Percentiles rank a stretch among this genome's conserved stretches.
These are phyloP conservation scores for Beris morrisii DNA, from an alignment of 2,888 invertebrate genomes.

Conservation along the genomic window DNA sequence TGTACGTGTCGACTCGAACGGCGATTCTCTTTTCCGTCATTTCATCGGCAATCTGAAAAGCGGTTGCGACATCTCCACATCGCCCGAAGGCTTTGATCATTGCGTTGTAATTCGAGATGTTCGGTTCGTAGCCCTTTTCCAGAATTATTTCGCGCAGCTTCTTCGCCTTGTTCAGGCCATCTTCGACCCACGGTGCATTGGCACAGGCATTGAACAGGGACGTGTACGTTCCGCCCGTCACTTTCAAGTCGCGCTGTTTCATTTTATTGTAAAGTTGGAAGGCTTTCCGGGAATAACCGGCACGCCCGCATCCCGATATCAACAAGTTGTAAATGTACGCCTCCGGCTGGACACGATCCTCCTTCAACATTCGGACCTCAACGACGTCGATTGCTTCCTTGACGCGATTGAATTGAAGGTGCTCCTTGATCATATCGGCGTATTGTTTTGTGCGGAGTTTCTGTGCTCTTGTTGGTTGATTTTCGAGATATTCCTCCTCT, in stretches of 20 bases:
- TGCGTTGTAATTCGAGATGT: constrained; percentile 77
- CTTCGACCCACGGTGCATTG: constrained; percentile 69
- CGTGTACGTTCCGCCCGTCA: constrained; percentile 76
- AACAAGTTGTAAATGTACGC: constrained; percentile 79
- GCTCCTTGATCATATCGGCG: constrained; percentile 70
- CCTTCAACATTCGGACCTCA: constrained; percentile 73
- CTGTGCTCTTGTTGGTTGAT: constrained; percentile 58
- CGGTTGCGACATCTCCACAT: constrained; percentile 74
- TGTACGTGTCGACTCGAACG: constrained; percentile 70
- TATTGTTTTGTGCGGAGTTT: constrained; percentile 67
- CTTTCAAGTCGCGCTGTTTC: constrained; percentile 71
- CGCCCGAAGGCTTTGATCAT: constrained; percentile 91
- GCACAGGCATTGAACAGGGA: constrained; percentile 88
- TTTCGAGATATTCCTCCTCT: constrained; percentile 63
- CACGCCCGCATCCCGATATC: constrained; percentile 80
- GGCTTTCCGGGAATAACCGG: constrained; percentile 84
- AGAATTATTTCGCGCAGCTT: constrained; percentile 68
- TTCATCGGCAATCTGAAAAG: constrained; percentile 83
- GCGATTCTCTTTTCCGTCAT: constrained; percentile 68
- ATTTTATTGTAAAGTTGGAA: constrained; percentile 82
- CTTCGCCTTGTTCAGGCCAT: constrained; percentile 70
- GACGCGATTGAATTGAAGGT: constrained; percentile 65
- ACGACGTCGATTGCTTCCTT: constrained; percentile 78
- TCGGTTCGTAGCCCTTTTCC: constrained; percentile 69
- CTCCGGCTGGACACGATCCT: constrained; percentile 77